Evolutionary conservation across 2,113 vertebrate species (phyloP).

Genomic region (Oryzias woworae): DNA sequence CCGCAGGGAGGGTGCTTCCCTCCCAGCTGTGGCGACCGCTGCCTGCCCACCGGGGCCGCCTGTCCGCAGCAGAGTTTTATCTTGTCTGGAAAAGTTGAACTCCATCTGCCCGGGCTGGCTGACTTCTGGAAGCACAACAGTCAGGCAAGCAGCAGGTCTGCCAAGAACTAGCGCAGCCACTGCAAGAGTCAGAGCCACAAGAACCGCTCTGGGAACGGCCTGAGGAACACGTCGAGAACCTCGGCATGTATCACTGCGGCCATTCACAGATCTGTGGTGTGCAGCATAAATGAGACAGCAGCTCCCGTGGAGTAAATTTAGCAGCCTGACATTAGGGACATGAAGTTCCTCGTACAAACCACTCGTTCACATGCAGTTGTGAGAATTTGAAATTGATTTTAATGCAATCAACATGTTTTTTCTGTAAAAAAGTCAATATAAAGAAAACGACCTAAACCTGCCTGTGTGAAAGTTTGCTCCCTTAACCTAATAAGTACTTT

Average conservation of each 20-base stretch:
- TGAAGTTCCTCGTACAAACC: conserved; percentile 51
- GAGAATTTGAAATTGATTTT: conserved; percentile 11
- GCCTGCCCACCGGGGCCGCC: conserved; percentile 64
- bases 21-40: conserved; percentile 71
- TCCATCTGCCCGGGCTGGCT: conserved; percentile 66
- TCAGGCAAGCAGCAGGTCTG: conserved; percentile 61
- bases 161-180: conserved; percentile 67
- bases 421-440: no score
- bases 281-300: conserved; percentile 75
- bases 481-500: no score
- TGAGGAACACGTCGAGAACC: conserved; percentile 67
- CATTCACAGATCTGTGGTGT: conserved; percentile 80
- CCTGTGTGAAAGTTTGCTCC: no score
- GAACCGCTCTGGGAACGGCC: conserved; percentile 65
- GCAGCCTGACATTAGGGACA: conserved; percentile 6
- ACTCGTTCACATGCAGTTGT: conserved; percentile 14
- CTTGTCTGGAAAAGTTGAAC: conserved; percentile 73
- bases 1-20: conserved; percentile 81
- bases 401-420: neutral
- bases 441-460: no score
- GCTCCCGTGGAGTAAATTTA: no score
- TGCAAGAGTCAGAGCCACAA: conserved; percentile 55
- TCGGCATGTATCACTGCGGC: conserved; percentile 80
- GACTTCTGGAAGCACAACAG: conserved; percentile 72
- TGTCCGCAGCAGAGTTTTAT: conserved; percentile 73